These are phyloP conservation scores for Drepana arcuata DNA, from an alignment of 1,140 invertebrate genomes.

Conservation along the genomic window DNA sequence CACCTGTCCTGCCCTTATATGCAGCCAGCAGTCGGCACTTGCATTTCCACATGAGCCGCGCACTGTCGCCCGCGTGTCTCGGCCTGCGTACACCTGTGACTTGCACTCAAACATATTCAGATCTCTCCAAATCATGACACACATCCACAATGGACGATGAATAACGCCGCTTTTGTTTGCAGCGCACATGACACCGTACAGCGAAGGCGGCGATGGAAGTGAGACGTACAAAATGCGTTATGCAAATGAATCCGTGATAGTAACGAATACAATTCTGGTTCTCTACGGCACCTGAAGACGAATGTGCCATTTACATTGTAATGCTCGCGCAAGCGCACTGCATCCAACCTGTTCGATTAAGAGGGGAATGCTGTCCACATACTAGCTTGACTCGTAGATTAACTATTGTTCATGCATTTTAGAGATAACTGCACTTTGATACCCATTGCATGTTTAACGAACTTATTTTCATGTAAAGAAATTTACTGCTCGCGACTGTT, in stretches of 20 bases:
- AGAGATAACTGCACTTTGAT: too few relatives aligned
- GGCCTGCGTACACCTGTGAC: slow-evolving; percentile 31
- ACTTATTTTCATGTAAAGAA: too few relatives aligned
- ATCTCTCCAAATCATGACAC: slow-evolving; percentile 7
- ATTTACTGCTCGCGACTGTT: too few relatives aligned
- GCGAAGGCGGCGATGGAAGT: slow-evolving; percentile 20
- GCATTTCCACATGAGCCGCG: slow-evolving; percentile 24
- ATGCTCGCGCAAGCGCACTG: slow-evolving; percentile 47
- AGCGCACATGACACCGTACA: slow-evolving; percentile 1
- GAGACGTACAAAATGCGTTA: slow-evolving; percentile 20
- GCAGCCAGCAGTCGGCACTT: too few relatives aligned
- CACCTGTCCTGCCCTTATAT: too few relatives aligned
- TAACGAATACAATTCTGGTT: slow-evolving; percentile 35
- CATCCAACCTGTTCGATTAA: slow-evolving; percentile 56
- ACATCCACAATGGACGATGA: slow-evolving; percentile 5
- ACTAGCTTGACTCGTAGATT: neutral
- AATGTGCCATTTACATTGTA: slow-evolving; percentile 66
- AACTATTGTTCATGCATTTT: too few relatives aligned
- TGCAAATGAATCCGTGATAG: slow-evolving; percentile 16
- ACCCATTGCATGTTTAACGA: too few relatives aligned
- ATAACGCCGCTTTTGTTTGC: slow-evolving; percentile 6
- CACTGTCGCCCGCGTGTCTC: slow-evolving; percentile 45
- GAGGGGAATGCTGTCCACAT: slow-evolving; percentile 56
- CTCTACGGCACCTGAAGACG: slow-evolving; percentile 49
- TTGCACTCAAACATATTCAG: slow-evolving; percentile 14